phyloP scores from a whole-genome alignment of 1,140 invertebrate species.

The Achatina immaculata region DNA sequence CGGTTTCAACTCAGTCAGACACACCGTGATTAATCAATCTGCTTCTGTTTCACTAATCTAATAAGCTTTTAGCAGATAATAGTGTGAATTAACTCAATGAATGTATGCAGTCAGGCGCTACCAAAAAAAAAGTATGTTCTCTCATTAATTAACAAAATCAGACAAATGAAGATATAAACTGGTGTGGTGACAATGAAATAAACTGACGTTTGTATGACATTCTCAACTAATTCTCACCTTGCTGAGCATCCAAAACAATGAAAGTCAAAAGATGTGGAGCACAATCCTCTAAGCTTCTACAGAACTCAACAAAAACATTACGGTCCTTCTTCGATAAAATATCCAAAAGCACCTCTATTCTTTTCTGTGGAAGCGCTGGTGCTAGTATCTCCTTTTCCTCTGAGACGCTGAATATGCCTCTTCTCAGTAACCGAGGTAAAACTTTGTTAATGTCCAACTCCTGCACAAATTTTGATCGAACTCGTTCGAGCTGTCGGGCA shows the following conservation, averaged over 20 bases:
- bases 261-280: conserved; percentile 57
- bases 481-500: conserved; percentile 55
- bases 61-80: no score
- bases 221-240: not conserved
- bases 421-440: conserved; percentile 52
- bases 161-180: no score
- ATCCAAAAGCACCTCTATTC: conserved; percentile 57
- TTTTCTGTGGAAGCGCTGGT: conserved; percentile 40
- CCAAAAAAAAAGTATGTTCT: no score
- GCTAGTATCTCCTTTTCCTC: conserved; percentile 54
- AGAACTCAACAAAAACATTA: conserved; percentile 61
- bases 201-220: no score
- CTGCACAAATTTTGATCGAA: conserved; percentile 53
- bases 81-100: no score
- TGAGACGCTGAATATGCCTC: conserved; percentile 52
- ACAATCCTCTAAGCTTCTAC: conserved; percentile 53
- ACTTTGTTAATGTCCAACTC: conserved; percentile 60
- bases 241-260: conserved; percentile 1
- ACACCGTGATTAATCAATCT: no score
- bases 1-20: no score
- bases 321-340: conserved; percentile 59
- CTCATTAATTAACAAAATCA: no score
- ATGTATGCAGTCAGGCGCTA: no score
- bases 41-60: no score
- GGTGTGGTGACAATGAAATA: no score